phyloP scores from a whole-genome alignment of 2,797 vertebrate species.

The Erethizon dorsatum region DNA sequence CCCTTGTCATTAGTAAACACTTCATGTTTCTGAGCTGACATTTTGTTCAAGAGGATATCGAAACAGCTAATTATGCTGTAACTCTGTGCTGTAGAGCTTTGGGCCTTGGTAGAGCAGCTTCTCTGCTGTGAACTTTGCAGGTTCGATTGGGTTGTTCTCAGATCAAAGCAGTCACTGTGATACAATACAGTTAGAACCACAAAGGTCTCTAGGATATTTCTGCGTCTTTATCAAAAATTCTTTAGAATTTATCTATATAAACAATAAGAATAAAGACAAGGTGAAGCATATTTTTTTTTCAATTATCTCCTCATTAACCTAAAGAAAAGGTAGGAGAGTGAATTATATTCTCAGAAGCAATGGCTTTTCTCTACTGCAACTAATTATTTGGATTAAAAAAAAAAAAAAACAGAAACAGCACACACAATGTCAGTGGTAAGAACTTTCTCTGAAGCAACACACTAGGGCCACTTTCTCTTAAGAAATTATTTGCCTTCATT shows the following conservation, averaged over 20 bases:
- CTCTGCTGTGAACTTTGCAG: background rate
- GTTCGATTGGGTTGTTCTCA: background rate
- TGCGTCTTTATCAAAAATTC: slow-evolving; percentile 37
- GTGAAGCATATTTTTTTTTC: background rate
- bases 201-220: background rate
- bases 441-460: slow-evolving; percentile 41
- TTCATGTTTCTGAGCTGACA: slow-evolving; percentile 80
- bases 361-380: background rate
- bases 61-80: slow-evolving; percentile 70
- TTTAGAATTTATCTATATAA: slow-evolving; percentile 16
- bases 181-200: background rate
- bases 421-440: background rate
- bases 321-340: slow-evolving; percentile 35
- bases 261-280: background rate
- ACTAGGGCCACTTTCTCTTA: slow-evolving; percentile 23
- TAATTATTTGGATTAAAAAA: slow-evolving; percentile 39
- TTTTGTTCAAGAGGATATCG: slow-evolving; percentile 79
- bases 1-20: slow-evolving; percentile 81
- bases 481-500: slow-evolving; percentile 57
- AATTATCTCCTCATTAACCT: background rate
- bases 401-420: background rate
- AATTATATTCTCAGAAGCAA: slow-evolving; percentile 46
- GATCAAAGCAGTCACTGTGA: background rate
- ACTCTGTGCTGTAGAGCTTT: slow-evolving; percentile 48
- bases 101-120: slow-evolving; percentile 48